Percentiles rank a stretch among this genome's conserved stretches.
These are phyloP conservation scores for Aphidius gifuensis DNA, from an alignment of 1,140 invertebrate genomes.

Conservation along the genomic window DNA sequence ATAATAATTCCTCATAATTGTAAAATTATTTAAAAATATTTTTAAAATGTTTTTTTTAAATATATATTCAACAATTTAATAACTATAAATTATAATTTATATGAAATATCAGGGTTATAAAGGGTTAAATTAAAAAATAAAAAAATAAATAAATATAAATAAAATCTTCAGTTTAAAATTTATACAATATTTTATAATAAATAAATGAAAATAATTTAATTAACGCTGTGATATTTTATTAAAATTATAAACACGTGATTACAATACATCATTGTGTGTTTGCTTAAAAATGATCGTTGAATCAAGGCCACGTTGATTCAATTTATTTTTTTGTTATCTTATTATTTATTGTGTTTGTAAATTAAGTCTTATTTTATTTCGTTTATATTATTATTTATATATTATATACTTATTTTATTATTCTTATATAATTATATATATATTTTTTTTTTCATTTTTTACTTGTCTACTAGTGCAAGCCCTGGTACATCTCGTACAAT, in stretches of 20 bases:
- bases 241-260: slow-evolving; percentile 44
- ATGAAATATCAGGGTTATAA: too few relatives aligned
- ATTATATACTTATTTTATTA: too few relatives aligned
- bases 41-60: too few relatives aligned
- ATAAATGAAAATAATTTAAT: slow-evolving; percentile 15
- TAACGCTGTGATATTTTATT: slow-evolving; percentile 42
- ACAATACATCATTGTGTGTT: slow-evolving; percentile 35
- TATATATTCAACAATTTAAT: too few relatives aligned
- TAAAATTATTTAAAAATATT: too few relatives aligned
- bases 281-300: slow-evolving; percentile 41
- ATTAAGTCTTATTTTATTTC: slow-evolving; percentile 24
- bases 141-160: slow-evolving; percentile 12
- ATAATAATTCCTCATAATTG: too few relatives aligned
- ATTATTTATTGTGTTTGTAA: slow-evolving; percentile 3
- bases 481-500: too few relatives aligned
- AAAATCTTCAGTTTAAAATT: not conserved
- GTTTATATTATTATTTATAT: slow-evolving; percentile 16
- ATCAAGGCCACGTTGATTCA: slow-evolving; percentile 45
- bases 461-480: too few relatives aligned
- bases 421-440: slow-evolving; percentile 14
- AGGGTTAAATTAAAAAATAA: too few relatives aligned
- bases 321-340: slow-evolving; percentile 24
- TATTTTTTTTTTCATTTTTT: slow-evolving; percentile 1
- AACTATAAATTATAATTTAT: too few relatives aligned
- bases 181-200: too few relatives aligned